Base-by-base conservation (phyloP, 2,113 vertebrate species). In the Paramisgurnus dabryanus region DNA sequence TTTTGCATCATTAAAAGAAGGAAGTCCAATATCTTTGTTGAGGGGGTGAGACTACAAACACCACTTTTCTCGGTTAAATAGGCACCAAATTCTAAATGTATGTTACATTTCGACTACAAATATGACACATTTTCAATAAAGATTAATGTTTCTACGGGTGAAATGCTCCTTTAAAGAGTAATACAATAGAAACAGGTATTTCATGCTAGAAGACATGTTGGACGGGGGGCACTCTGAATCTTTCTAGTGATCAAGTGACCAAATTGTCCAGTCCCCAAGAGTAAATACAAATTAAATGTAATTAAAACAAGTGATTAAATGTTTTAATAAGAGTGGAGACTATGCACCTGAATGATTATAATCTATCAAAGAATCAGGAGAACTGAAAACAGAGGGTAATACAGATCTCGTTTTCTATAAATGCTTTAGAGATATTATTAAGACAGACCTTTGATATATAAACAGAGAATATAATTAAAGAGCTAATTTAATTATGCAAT, bases 401-500 rank as follows among this genome's bases (percentile, higher is more conserved):
- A 18, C 34, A 71, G 7, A 55, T 55, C 34, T 41, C 5, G 57
- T 71, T 71, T 57, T 57, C 50, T 7, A 53, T 72, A 72, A 72
- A 72, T 72, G 17, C 50, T 41, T 57, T 72, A 57, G 4, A 18
- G 50, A 72, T 72, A 50, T 50, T 50, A 11, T 40, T 22, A 72
- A 72, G 17, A 41, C 13, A 41, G 39, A 15, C 34, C 5, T 15
- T 72, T 3, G 34, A 71, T 55, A 72, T 57, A 55, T 0, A 2
- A 72, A 72, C 34, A 18, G 15, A 12, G 2, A 27, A 57, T n/a
- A 71, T 15, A 71, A 7, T 53, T 39, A 53, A 70, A 57, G 2
- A 57, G 71, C 13, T 74, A 9, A 74, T 74, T 61, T 27, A 61
- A 74, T 74, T 57, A 15, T 5, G n/a, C 60, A 17, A 60, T 9